phyloP scores from a whole-genome alignment of 1,140 invertebrate genomes.

The Bradynema listronoti region DNA sequence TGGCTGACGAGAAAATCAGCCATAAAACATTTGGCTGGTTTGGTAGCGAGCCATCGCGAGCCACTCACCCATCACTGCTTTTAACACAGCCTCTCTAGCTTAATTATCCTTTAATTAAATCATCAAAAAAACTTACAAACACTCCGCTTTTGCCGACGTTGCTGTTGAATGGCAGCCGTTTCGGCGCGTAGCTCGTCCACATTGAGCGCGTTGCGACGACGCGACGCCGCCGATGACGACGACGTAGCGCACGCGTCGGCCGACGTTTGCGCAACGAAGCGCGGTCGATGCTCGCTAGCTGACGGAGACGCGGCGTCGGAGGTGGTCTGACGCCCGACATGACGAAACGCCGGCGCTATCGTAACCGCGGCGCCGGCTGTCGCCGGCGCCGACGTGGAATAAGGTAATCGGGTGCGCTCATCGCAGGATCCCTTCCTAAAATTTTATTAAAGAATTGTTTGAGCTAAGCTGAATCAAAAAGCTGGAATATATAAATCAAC shows the following conservation, averaged over 20 bases:
- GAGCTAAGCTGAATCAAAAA: too few relatives aligned
- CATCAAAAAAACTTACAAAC: slow-evolving; percentile 26
- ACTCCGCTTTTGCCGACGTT: slow-evolving; percentile 33
- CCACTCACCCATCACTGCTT: too few relatives aligned
- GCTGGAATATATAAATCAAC: too few relatives aligned
- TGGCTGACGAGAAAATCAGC: neutral
- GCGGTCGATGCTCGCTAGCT: too few relatives aligned
- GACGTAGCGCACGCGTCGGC: neutral
- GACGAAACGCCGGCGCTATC: slow-evolving; percentile 1
- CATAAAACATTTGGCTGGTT: neutral
- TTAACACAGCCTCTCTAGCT: neutral
- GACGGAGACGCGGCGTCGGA: neutral
- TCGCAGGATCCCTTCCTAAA: too few relatives aligned
- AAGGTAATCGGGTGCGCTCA: neutral
- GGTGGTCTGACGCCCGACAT: neutral
- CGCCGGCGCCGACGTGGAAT: slow-evolving; percentile 8
- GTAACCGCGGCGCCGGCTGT: neutral
- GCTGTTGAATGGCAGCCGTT: slow-evolving; percentile 26
- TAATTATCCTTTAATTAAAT: neutral
- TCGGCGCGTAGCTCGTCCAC: slow-evolving; percentile 37
- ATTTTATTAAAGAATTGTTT: too few relatives aligned
- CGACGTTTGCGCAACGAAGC: too few relatives aligned
- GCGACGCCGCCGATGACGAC: slow-evolving; percentile 15
- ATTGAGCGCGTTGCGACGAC: slow-evolving; percentile 43
- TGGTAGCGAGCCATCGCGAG: too few relatives aligned